phyloP scores from a whole-genome alignment of 2,888 invertebrate genomes.

The Hoplodrina blanda region DNA sequence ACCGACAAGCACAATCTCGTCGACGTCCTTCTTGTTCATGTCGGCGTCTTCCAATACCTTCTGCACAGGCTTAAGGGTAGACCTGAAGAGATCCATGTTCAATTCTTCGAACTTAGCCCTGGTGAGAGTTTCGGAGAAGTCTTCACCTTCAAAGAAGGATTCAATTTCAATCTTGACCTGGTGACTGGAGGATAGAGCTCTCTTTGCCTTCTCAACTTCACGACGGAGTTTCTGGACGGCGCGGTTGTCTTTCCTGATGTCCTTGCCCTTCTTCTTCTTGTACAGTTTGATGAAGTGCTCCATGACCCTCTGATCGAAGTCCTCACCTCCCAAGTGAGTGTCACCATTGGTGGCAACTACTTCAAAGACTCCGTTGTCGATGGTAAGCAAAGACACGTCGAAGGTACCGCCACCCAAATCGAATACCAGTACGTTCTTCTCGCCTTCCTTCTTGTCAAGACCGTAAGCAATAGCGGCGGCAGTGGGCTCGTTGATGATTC shows the following conservation, averaged over 20 bases:
- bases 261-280: conserved; percentile 99
- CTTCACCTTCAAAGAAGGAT: conserved; percentile 99
- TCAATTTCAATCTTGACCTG: conserved; percentile 99
- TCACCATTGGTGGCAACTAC: conserved; percentile 98
- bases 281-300: conserved; percentile 99
- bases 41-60: conserved; percentile 99
- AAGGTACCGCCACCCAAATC: conserved; percentile 99
- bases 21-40: conserved; percentile 99
- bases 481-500: conserved; percentile 99
- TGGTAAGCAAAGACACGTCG: conserved; percentile 99
- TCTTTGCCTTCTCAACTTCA: conserved; percentile 99
- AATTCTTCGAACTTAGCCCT: conserved; percentile 99
- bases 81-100: conserved; percentile 97
- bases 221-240: conserved; percentile 98
- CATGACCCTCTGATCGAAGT: conserved; percentile 99
- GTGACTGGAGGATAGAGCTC: conserved; percentile 98
- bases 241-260: conserved; percentile 98
- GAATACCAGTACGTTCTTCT: conserved; percentile 99
- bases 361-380: conserved; percentile 99
- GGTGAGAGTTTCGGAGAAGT: conserved; percentile 99
- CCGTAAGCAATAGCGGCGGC: conserved; percentile 99
- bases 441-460: conserved; percentile 98
- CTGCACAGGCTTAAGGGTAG: conserved; percentile 98
- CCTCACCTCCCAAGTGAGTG: conserved; percentile 99
- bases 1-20: conserved; percentile 99